Base-by-base conservation (phyloP, 2,113 vertebrate genomes). In the Paradoxurus hermaphroditus region DNA sequence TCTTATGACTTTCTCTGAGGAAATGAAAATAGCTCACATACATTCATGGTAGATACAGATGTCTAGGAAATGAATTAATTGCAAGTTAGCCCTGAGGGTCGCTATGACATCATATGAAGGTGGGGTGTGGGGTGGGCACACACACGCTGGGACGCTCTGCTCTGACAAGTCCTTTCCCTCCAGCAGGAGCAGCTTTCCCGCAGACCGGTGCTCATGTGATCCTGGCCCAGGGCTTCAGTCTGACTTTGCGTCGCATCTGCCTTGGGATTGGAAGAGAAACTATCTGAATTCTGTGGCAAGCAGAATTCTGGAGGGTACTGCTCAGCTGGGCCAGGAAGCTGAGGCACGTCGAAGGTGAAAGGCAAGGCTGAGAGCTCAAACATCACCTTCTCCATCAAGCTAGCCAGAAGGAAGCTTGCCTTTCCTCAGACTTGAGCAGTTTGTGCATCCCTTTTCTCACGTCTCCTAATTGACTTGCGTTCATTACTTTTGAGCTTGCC, bases 51-150 rank as follows among this genome's bases (percentile, higher is more conserved):
- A 63, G 46, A 86, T 7, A 56, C 82, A 96, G 91, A 89, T 65
- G 39, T 83, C 62, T n/a, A 90, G 82, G 84, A 94, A 95, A 67
- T 91, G 67, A 93, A 95, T 70, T 90, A 84, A 94, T 59, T 90
- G 19, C 53, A 84, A 44, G 73, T 85, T 75, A 39, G 78, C 59
- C 34, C 93, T 13, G 65, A 88, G 81, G 41, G 53, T 70, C 78
- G 25, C 63, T 79, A 1, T 36, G 72, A 51, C 21, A 6, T 62
- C 75, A 21, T 1, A n/a, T 12, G 29, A 41, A 41, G 63, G 70
- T 7, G 51, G 29, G 5, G 29, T 5, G 2, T 7, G 39, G 7
- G 4, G 11, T 18, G 3, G 34, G n/a, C 65, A 41, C 4, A 1
- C 11, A 3, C 23, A 7, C 1, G 0, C 7, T 8, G 16, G 29